Evolutionary conservation across 1,140 invertebrate genomes (phyloP).

Genomic region (Bombus confusus): DNA sequence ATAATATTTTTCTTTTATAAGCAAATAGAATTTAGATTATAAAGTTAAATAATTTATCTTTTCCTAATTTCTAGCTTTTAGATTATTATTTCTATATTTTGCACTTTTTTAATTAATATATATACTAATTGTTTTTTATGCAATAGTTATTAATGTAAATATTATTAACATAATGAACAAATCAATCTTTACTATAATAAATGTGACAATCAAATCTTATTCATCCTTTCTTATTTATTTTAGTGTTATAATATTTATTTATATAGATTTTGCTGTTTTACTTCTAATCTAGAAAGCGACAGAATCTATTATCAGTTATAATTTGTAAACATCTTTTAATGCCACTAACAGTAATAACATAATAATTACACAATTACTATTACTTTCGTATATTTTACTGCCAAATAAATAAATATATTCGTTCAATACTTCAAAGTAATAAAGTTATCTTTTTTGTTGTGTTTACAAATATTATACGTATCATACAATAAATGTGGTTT

Average conservation of each 20-base stretch:
- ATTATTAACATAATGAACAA: neutral
- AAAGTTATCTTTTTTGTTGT: neutral
- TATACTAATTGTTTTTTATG: neutral
- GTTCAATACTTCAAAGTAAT: neutral
- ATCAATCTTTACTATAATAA: neutral
- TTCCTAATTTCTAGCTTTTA: neutral
- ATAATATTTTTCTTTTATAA: neutral
- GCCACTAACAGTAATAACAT: neutral
- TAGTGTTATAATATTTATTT: neutral
- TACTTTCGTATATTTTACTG: neutral
- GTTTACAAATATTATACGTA: neutral
- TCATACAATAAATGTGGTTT: neutral
- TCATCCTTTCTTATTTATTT: neutral
- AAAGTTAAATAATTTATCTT: neutral
- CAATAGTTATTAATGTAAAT: neutral
- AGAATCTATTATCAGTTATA: neutral
- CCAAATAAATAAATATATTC: neutral
- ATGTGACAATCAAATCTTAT: neutral
- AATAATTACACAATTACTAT: neutral
- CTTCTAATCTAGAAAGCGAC: neutral
- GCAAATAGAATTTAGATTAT: neutral
- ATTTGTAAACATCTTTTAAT: neutral
- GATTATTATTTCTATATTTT: neutral
- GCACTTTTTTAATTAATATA: neutral
- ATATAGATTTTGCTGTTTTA: neutral